phyloP scores from a whole-genome alignment of 2,797 vertebrate species.

The Xenopus petersii region DNA sequence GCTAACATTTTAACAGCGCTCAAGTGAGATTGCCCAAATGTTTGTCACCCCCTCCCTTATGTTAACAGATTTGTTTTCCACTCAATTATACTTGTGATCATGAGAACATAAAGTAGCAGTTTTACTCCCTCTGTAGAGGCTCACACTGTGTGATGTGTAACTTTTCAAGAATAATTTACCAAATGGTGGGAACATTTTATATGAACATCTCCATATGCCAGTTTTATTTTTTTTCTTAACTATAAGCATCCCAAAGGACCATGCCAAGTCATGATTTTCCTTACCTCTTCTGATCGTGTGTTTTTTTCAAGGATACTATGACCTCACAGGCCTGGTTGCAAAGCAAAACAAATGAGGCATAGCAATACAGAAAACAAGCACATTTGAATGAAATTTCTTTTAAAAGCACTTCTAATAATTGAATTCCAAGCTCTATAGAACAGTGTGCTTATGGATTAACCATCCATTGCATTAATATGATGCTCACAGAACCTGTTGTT shows the following conservation, averaged over 20 bases:
- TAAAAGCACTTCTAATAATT: too few species aligned
- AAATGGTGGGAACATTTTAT: conserved; percentile 58
- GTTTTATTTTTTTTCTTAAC: conserved; percentile 63
- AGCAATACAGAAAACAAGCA: too few species aligned
- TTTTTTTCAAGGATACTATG: too few species aligned
- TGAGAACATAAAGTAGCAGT: conserved; percentile 66
- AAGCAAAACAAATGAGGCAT: too few species aligned
- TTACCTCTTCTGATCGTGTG: too few species aligned
- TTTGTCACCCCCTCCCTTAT: conserved; percentile 52
- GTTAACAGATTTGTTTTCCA: conserved; percentile 70
- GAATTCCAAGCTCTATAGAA: too few species aligned
- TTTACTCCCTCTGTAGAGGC: conserved; percentile 70
- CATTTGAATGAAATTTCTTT: too few species aligned
- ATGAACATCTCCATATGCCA: conserved; percentile 54
- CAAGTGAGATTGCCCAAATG: conserved; percentile 54
- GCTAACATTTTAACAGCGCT: conserved; percentile 45
- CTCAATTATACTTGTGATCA: conserved; percentile 73
- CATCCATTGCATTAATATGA: too few species aligned
- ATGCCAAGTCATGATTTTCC: too few species aligned
- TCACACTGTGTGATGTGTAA: conserved; percentile 66
- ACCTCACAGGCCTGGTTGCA: too few species aligned
- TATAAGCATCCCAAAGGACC: neutral
- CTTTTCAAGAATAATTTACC: conserved; percentile 72
- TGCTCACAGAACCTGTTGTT: too few species aligned
- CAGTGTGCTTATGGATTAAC: too few species aligned